Conservation (phyloP, 1,140 invertebrate species). For the Diprion similis region DNA sequence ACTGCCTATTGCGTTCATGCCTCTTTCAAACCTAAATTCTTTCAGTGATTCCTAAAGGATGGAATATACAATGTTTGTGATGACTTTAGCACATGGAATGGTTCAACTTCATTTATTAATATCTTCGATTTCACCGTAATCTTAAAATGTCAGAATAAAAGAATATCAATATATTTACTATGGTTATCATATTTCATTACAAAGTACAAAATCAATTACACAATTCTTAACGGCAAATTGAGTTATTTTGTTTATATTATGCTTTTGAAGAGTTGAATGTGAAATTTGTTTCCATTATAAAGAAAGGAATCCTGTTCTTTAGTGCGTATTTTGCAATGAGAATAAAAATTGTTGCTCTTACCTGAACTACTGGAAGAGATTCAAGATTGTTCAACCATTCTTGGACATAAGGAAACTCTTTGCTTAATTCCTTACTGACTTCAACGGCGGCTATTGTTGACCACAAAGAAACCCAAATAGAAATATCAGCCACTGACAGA, state of each 20-base stretch:
- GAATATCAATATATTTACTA: no score
- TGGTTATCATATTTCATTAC: no score
- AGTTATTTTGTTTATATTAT: no score
- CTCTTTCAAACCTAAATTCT: conserved; percentile 45
- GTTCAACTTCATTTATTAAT: conserved; percentile 14
- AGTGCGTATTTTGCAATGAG: conserved; percentile 21
- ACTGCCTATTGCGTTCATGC: conserved; percentile 44
- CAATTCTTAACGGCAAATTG: no score
- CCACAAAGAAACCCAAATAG: conserved; percentile 72
- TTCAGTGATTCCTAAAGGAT: conserved; percentile 43
- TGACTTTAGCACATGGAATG: no score
- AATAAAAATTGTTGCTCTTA: conserved; percentile 41
- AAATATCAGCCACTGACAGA: conserved; percentile 65
- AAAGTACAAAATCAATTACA: no score
- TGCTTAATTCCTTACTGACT: conserved; percentile 54
- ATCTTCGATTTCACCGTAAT: conserved; percentile 2
- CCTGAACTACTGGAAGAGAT: conserved; percentile 61
- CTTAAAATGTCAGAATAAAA: conserved; percentile 18
- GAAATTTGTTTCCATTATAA: conserved; percentile 15
- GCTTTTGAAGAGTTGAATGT: no score
- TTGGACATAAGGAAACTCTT: conserved; percentile 54
- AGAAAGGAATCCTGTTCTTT: conserved; percentile 12
- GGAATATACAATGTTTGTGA: conserved; percentile 13
- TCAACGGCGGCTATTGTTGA: conserved; percentile 60
- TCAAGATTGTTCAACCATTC: conserved; percentile 64